Evolutionary conservation across 2,113 vertebrate genomes (phyloP).

Genomic region (Pituophis catenifer): DNA sequence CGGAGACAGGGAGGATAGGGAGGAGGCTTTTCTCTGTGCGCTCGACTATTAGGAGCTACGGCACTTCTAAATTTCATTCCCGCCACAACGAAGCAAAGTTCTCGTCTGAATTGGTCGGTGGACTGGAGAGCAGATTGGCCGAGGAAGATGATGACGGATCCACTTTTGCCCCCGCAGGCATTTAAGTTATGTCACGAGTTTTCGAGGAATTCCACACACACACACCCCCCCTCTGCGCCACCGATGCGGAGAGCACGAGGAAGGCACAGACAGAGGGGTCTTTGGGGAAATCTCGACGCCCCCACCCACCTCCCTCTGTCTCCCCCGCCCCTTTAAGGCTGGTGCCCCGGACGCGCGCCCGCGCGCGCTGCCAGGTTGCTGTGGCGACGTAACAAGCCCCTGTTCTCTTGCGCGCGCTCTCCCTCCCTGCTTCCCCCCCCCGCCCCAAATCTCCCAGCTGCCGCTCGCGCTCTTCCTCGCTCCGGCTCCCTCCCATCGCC

Average conservation of each 20-base stretch:
- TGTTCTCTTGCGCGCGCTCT: not conserved
- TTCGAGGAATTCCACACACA: not conserved
- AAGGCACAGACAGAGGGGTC: not conserved
- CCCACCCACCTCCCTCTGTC: not conserved
- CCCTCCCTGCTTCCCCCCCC: not conserved
- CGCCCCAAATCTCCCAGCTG: not conserved
- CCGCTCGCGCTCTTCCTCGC: not conserved
- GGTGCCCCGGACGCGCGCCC: not conserved
- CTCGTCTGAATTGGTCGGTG: not conserved
- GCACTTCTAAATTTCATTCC: not conserved
- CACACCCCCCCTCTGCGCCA: not conserved
- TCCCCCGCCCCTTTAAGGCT: not conserved
- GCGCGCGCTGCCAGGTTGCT: slow-evolving; percentile 23
- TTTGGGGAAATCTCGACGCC: not conserved
- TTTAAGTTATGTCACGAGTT: not conserved
- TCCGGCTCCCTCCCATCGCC: not conserved
- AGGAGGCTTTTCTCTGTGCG: not conserved
- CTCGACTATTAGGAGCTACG: not conserved
- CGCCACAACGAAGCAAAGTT: not conserved
- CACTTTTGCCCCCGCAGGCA: not conserved
- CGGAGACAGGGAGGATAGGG: not conserved
- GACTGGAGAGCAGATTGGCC: not conserved
- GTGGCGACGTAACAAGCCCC: slow-evolving; percentile 29
- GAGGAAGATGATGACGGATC: not conserved
- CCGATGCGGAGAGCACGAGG: not conserved